Evolutionary conservation across 2,888 invertebrate genomes (phyloP).

Genomic region (Tenodera sinensis): DNA sequence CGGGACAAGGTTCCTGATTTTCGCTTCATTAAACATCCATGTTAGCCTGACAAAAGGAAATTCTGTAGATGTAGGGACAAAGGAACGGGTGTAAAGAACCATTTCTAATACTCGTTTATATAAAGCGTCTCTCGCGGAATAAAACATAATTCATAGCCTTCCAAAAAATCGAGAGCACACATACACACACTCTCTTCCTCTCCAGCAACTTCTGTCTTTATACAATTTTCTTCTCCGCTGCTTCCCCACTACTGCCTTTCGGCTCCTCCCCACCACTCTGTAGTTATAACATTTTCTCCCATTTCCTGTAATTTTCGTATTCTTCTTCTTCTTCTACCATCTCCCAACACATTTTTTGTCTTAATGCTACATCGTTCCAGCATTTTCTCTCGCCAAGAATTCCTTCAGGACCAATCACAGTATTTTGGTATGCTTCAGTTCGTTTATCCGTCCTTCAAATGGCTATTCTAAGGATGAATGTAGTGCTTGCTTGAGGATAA

Average conservation of each 20-base stretch:
- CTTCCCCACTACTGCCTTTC: neutral
- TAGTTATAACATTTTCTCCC: conserved; percentile 12
- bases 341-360: neutral
- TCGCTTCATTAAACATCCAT: neutral
- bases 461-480: no score
- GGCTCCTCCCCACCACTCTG: neutral
- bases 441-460: no score
- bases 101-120: neutral
- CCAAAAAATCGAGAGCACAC: neutral
- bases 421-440: no score
- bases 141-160: neutral
- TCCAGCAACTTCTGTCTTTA: conserved; percentile 5
- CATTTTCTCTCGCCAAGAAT: neutral
- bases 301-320: conserved; percentile 14
- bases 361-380: neutral
- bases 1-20: neutral
- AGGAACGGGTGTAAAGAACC: neutral
- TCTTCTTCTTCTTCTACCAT: neutral
- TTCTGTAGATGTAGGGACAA: neutral
- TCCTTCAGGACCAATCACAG: neutral
- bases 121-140: neutral
- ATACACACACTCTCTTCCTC: neutral
- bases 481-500: no score
- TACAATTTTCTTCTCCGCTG: conserved; percentile 9
- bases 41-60: neutral